A percentile compares a stretch with the other conserved stretches of the same genome.
These are phyloP conservation scores for Leptinotarsa tumamoca DNA, from an alignment of 2,888 invertebrate genomes.

Conservation along the genomic window DNA sequence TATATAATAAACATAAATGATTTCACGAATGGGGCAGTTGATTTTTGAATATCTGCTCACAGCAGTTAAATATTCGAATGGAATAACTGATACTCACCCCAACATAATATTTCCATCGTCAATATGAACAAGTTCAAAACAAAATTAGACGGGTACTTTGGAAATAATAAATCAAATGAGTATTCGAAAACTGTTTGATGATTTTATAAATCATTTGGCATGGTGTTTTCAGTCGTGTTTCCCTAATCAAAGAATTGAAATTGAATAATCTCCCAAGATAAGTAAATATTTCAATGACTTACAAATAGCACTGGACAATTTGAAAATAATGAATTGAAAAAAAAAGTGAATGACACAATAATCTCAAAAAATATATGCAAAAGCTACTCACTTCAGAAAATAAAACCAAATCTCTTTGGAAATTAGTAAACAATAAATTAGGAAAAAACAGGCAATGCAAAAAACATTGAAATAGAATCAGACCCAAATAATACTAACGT, in stretches of 20 bases:
- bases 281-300: neutral
- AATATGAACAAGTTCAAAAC: neutral
- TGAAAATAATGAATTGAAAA: neutral
- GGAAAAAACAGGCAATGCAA: neutral
- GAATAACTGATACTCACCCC: neutral
- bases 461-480: neutral
- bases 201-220: neutral
- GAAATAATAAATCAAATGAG: neutral
- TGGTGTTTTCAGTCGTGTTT: neutral
- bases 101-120: neutral
- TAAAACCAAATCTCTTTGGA: neutral
- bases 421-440: neutral
- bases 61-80: neutral
- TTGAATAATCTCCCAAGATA: too few species aligned
- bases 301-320: neutral
- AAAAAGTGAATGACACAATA: neutral
- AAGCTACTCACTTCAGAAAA: neutral
- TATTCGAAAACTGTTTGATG: neutral
- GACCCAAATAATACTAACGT: neutral
- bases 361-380: neutral
- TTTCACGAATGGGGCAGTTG: neutral
- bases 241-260: too few species aligned
- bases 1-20: neutral
- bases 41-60: neutral
- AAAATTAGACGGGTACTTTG: neutral